Conservation (phyloP, 1,140 invertebrate species). For the Drosophila trapezifrons region DNA sequence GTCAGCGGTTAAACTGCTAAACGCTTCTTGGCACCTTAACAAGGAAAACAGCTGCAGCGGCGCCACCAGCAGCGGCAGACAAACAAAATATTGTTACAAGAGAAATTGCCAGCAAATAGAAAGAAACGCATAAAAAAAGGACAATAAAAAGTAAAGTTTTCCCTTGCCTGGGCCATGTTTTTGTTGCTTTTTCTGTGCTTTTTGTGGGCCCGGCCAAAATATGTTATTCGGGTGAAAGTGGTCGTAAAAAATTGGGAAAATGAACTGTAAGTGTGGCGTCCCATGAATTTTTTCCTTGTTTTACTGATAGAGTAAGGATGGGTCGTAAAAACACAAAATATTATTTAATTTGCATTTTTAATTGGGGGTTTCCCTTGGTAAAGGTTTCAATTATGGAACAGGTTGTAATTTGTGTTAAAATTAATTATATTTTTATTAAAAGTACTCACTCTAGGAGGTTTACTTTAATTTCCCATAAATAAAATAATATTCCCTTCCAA, state of each 20-base stretch:
- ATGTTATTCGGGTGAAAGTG: conserved; percentile 47
- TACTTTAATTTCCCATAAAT: neutral
- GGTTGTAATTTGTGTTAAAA: neutral
- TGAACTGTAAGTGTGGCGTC: conserved; percentile 23
- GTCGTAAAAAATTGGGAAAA: conserved; percentile 51
- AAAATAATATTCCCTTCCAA: no score
- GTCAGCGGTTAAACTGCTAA: conserved; percentile 58
- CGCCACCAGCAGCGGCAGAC: conserved; percentile 32
- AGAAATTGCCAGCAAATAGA: conserved; percentile 69
- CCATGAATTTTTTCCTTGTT: conserved; percentile 32
- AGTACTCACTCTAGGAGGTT: no score
- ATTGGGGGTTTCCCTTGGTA: neutral
- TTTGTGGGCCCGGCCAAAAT: conserved; percentile 31
- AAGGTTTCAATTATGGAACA: neutral
- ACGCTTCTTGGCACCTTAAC: conserved; percentile 74
- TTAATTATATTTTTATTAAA: neutral
- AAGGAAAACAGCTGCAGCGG: conserved; percentile 66
- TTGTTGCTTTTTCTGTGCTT: conserved; percentile 11
- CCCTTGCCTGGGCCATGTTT: neutral
- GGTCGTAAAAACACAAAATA: conserved; percentile 10
- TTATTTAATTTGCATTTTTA: conserved; percentile 5
- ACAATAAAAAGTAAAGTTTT: conserved; percentile 57
- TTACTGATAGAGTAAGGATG: conserved; percentile 1
- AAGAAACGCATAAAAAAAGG: conserved; percentile 47
- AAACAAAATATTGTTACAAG: conserved; percentile 70